phyloP scores from a whole-genome alignment of 2,113 vertebrate species.

The Tretioscincus oriximinensis region DNA sequence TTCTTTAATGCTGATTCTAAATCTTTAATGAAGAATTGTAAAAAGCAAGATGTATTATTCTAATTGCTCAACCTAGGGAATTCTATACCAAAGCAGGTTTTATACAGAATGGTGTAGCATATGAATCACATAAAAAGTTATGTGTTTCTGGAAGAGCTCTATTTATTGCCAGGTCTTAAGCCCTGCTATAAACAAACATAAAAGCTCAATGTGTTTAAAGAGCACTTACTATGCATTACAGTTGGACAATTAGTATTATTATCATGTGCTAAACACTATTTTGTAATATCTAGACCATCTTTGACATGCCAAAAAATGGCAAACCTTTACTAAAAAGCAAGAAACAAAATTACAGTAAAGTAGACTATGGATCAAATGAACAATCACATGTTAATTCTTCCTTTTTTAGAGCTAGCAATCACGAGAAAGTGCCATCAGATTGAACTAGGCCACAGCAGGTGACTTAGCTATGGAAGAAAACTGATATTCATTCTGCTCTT shows the following conservation, averaged over 20 bases:
- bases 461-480: no score
- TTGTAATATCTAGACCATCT: not conserved
- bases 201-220: not conserved
- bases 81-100: not conserved
- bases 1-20: not conserved
- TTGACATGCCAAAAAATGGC: no score
- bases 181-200: not conserved
- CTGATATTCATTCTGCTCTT: no score
- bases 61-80: not conserved
- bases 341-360: not conserved
- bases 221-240: not conserved
- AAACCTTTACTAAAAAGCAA: not conserved
- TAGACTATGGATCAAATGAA: not conserved
- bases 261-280: not conserved
- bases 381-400: not conserved
- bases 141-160: slow-evolving; percentile 26
- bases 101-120: not conserved
- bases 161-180: not conserved
- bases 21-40: no score
- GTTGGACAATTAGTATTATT: not conserved
- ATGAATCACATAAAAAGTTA: not conserved
- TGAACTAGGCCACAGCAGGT: not conserved
- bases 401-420: not conserved
- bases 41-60: not conserved
- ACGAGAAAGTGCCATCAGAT: not conserved